Base-by-base conservation (phyloP, 1,140 invertebrate species). In the Drosophila kikkawai region DNA sequence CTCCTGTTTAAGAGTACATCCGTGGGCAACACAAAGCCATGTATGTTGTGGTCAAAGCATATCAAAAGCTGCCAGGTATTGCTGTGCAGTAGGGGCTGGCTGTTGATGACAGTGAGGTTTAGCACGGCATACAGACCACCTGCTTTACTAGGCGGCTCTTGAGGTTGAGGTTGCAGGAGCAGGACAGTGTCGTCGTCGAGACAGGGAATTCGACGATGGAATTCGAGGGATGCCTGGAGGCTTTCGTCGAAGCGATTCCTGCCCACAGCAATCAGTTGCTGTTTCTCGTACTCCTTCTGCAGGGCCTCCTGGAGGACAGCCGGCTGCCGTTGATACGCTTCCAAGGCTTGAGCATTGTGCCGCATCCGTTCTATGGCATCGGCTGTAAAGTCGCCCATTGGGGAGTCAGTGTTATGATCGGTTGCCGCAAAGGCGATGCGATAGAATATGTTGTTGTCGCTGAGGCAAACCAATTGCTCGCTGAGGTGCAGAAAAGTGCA, bases 401-500 rank as follows among this genome's bases (percentile, higher is more conserved):
- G 17, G 5, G 50, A 44, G n/a, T 8, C 34, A 48, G 61, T 60
- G 26, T 12, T 57, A 26, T 3, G 56, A 37, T 39, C 56, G 19
- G 11, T 9, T 47, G 11, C 12, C n/a, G 51, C 68, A 15, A 92
- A 92, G 8, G 32, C 45, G n/a, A 92, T 79, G 39, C 80, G 55
- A 74, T 92, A 88, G 39, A 92, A 92, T 34, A 92, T 91, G 36
- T 92, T 92, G 44, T 92, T 92, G 15, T 77, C 75, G 48, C 91
- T 92, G 2, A 92, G 71, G 26, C 91, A 92, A 7, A 92, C 75
- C 34, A 92, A 56, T 48, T 91, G 80, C 26, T 87, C 42, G 19
- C 64, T 79, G 34, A 76, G 68, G 3, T 76, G 51, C 22, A 92
- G 51, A 76, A 80, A 92, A 13, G 80, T 84, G 39, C 91, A 91